A percentile compares a stretch with the other conserved stretches of the same genome.
phyloP scores from a whole-genome alignment of 2,888 invertebrate species.

The Scaptomyza caliginosa region DNA sequence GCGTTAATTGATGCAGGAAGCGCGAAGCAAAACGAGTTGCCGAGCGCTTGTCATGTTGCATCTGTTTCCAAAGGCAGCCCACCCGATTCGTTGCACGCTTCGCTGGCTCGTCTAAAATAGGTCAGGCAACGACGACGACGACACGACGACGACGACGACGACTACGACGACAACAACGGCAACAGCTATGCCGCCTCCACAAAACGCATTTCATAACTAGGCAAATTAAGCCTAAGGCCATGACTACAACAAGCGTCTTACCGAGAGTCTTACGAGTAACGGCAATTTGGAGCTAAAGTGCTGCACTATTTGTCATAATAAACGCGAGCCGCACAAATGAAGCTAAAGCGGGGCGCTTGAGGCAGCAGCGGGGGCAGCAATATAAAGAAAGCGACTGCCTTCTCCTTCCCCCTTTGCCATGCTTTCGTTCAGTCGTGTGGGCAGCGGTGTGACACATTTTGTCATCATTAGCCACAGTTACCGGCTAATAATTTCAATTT shows the following conservation, averaged over 20 bases:
- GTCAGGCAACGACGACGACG: slow-evolving; percentile 62
- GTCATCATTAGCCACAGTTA: slow-evolving; percentile 80
- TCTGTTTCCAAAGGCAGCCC: slow-evolving; percentile 55
- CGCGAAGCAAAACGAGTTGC: slow-evolving; percentile 67
- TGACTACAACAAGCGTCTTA: slow-evolving; percentile 61
- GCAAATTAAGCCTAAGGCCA: slow-evolving; percentile 76
- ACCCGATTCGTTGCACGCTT: slow-evolving; percentile 52
- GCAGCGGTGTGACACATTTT: slow-evolving; percentile 80
- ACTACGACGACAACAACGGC: slow-evolving; percentile 10
- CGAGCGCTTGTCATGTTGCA: slow-evolving; percentile 58
- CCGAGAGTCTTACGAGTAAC: slow-evolving; percentile 54
- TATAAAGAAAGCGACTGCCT: slow-evolving; percentile 57
- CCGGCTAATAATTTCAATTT: slow-evolving; percentile 79
- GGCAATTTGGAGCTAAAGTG: slow-evolving; percentile 71
- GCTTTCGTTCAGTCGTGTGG: slow-evolving; percentile 49
- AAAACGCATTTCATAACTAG: slow-evolving; percentile 76
- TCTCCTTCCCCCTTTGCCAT: neutral
- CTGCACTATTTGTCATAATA: slow-evolving; percentile 80
- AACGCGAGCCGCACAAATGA: slow-evolving; percentile 58
- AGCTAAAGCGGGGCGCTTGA: slow-evolving; percentile 4
- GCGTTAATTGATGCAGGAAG: slow-evolving; percentile 77
- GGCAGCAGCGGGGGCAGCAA: slow-evolving; percentile 6
- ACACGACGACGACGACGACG: slow-evolving; percentile 6
- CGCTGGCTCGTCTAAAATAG: slow-evolving; percentile 59
- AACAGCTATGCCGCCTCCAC: slow-evolving; percentile 53